Base-by-base conservation (phyloP, 2,888 invertebrate species). In the Troides helena region DNA sequence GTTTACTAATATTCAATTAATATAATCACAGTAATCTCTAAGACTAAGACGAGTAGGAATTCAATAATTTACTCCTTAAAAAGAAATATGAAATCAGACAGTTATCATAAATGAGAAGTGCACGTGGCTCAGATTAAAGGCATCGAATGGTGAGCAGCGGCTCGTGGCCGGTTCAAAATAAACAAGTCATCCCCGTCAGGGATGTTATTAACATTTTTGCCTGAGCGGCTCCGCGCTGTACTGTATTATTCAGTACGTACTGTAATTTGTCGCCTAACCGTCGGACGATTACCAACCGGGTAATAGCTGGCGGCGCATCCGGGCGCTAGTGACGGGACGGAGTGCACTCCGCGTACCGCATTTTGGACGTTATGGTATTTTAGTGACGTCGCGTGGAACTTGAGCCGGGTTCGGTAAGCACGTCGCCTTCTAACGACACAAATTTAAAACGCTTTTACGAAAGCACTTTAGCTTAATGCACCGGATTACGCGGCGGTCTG, bases 291-390 rank as follows among this genome's bases (percentile, higher is more conserved):
- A 68, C 67, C 69, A 62, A 62, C 59, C 72, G 68, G 68, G 62
- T 62, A 68, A 72, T 70, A 25, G 73, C 72, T 66, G 68, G 68
- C 73, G 68, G 72, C 72, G 74, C 72, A 67, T 76, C 75, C 75
- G 75, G 67, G 62, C 69, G 53, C 69, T 72, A 74, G 75, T 76
- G 75, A 74, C 68, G 74, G 63, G 39, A 67, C 68, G 46, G 46
- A 67, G 62, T 69, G 70, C 69, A 67, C 63, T 53, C 64, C 62
- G 59, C 65, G 65, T 64, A 67, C 71, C 68, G 62, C 67, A 62
- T 70, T 70, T 61, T 53, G 10, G 60, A 60, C 21, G 67, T 67
- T 63, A 64, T 53, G 64, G 67, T 70, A 70, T 70, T 63, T 63
- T 66, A 62, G 66, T 50, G 46, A 62, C 58, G 53, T 59, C 30